phyloP scores from a whole-genome alignment of 2,113 vertebrate genomes.

The Lates calcarifer region DNA sequence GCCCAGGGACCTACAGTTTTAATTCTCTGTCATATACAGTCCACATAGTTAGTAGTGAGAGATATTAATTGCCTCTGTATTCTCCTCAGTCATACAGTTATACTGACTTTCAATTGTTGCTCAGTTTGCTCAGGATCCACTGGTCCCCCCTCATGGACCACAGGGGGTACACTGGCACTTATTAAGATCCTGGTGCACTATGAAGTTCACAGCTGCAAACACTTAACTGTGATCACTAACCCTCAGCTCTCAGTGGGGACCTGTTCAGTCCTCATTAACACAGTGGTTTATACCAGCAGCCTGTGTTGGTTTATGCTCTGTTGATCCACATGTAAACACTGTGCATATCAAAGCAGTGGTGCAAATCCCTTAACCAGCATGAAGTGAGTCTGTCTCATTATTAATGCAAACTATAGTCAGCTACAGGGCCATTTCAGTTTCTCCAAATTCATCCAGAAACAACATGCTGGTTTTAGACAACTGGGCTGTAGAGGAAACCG shows the following conservation, averaged over 20 bases:
- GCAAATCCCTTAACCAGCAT: slow-evolving; percentile 23
- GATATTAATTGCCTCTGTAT: too few relatives aligned
- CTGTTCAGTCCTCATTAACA: slow-evolving; percentile 24
- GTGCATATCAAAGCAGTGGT: background rate
- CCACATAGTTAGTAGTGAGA: background rate
- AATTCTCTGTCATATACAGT: background rate
- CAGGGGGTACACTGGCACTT: too few relatives aligned
- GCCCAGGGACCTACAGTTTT: background rate
- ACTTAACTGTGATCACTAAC: background rate
- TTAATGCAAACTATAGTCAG: slow-evolving; percentile 16
- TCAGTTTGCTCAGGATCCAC: background rate
- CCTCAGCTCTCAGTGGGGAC: background rate
- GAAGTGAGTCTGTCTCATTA: slow-evolving; percentile 10
- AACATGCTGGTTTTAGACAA: background rate
- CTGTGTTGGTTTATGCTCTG: background rate
- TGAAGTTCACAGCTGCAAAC: background rate
- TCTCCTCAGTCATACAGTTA: too few relatives aligned
- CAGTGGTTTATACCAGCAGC: slow-evolving; percentile 8
- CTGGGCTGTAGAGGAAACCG: background rate
- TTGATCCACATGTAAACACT: slow-evolving; percentile 35
- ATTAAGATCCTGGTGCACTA: background rate
- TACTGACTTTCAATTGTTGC: background rate
- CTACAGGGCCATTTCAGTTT: background rate
- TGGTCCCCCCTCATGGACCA: background rate
- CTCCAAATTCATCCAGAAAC: background rate